A percentile compares a stretch with the other conserved stretches of the same genome.
Evolutionary conservation across 2,113 vertebrate species (phyloP).

Genomic region (Chaetorhynchus papuensis): DNA sequence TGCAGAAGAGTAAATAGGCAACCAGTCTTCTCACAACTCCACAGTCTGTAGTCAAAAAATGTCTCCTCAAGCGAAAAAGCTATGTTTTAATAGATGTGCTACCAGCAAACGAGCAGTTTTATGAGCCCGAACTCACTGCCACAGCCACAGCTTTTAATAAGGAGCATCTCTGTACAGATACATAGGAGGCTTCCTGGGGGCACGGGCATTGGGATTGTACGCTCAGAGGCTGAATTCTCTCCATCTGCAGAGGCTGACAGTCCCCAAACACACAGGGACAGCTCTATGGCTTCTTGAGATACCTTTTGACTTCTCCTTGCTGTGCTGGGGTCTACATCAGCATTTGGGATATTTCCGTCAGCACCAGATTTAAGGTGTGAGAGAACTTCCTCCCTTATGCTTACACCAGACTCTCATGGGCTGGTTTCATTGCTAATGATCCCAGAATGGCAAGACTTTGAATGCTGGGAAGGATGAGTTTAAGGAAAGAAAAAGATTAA

Average conservation of each 20-base stretch:
- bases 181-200: background rate
- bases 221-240: background rate
- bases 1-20: background rate
- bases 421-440: background rate
- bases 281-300: background rate
- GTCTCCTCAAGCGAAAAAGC: background rate
- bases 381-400: background rate
- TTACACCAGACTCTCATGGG: background rate
- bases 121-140: background rate
- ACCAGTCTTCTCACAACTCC: background rate
- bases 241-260: background rate
- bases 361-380: background rate
- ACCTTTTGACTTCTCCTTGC: background rate
- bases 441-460: background rate
- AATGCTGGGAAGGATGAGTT: background rate
- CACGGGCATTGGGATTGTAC: background rate
- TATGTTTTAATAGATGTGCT: background rate
- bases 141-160: background rate
- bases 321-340: rapidly evolving
- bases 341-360: background rate
- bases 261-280: background rate
- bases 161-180: background rate
- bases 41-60: background rate
- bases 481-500: background rate
- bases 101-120: background rate